phyloP scores from a whole-genome alignment of 2,797 vertebrate species.

The Mus caroli region DNA sequence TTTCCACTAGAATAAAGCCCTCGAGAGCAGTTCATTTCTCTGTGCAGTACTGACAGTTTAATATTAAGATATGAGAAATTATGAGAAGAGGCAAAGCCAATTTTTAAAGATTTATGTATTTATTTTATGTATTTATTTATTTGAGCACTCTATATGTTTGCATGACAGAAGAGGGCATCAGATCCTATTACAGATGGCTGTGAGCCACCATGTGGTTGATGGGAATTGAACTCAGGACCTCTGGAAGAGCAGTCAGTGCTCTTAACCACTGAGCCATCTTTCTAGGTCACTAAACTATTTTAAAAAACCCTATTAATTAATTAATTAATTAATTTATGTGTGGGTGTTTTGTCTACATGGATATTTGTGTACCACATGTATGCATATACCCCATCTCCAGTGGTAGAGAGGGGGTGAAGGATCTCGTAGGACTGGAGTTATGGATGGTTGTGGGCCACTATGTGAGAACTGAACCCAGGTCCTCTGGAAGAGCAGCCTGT shows the following conservation, averaged over 20 bases:
- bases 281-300: too few species aligned
- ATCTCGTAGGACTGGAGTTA: not conserved
- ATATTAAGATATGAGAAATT: slow-evolving; percentile 8
- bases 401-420: not conserved
- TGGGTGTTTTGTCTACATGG: not conserved
- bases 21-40: not conserved
- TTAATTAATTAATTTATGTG: too few species aligned
- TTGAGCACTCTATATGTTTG: too few species aligned
- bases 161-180: too few species aligned
- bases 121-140: not conserved
- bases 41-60: not conserved
- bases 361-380: not conserved
- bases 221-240: too few species aligned
- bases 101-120: not conserved
- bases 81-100: not conserved
- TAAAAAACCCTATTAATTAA: too few species aligned
- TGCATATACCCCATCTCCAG: not conserved
- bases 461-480: not conserved
- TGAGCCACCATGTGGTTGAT: too few species aligned
- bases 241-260: too few species aligned
- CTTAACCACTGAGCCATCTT: too few species aligned
- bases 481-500: not conserved
- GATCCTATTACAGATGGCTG: too few species aligned
- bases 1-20: not conserved
- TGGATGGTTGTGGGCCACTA: not conserved